phyloP scores from a whole-genome alignment of 2,113 vertebrate genomes.

The Apodemus speciosus region DNA sequence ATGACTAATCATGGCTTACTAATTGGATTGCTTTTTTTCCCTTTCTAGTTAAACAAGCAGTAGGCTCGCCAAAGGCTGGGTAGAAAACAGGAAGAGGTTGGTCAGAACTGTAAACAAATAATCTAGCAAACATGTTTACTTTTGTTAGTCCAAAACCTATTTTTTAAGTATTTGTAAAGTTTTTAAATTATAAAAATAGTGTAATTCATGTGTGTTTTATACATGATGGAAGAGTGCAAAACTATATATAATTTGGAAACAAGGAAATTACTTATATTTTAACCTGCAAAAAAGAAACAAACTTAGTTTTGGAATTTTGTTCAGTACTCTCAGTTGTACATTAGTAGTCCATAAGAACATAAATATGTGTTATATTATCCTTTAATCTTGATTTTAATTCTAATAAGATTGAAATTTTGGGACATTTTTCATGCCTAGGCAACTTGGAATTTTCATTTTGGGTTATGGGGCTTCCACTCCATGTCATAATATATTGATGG shows the following conservation, averaged over 20 bases:
- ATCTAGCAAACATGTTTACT: constrained; percentile 36
- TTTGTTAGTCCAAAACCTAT: constrained; percentile 13
- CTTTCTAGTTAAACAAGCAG: constrained; percentile 41
- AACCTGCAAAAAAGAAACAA: not conserved
- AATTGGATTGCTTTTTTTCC: constrained; percentile 39
- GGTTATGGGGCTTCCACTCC: not conserved
- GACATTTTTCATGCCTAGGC: not conserved
- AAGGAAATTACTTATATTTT: not conserved
- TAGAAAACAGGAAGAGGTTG: constrained; percentile 21
- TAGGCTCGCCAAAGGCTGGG: not conserved
- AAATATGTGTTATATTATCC: not conserved
- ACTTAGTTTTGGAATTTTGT: not conserved
- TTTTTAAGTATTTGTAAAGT: constrained; percentile 37
- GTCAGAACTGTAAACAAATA: constrained; percentile 22
- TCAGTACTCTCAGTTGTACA: not conserved
- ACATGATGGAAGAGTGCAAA: constrained; percentile 14
- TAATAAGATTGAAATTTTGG: constrained; percentile 29
- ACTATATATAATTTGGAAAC: constrained; percentile 7
- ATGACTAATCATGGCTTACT: constrained; percentile 11
- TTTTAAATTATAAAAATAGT: constrained; percentile 38
- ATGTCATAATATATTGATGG: not conserved
- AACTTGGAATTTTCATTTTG: constrained; percentile 30
- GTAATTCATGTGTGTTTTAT: not conserved
- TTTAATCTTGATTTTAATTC: constrained; percentile 44
- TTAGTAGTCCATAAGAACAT: not conserved